These are phyloP conservation scores for Lingula anatina DNA, from an alignment of 2,888 invertebrate species.

Conservation along the genomic window DNA sequence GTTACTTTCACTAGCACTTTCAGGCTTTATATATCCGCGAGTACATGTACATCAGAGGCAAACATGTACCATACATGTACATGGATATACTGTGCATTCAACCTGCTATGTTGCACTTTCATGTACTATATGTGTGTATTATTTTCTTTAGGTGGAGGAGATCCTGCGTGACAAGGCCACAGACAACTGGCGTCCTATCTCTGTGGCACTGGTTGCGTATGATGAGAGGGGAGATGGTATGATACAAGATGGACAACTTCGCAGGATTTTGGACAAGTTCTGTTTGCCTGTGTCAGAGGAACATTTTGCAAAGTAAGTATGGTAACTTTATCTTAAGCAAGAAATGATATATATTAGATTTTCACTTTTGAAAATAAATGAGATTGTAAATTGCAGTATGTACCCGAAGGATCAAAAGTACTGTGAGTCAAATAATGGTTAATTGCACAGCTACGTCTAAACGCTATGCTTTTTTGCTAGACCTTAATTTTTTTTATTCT, in stretches of 20 bases:
- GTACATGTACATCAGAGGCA: no score
- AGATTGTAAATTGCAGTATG: no score
- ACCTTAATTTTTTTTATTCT: neutral
- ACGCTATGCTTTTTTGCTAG: neutral
- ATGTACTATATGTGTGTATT: neutral
- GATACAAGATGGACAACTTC: constrained; percentile 28
- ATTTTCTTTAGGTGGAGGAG: constrained; percentile 34
- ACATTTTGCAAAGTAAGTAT: constrained; percentile 38
- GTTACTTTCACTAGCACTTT: no score
- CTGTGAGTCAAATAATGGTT: neutral
- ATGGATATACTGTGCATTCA: no score
- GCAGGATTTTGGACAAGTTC: constrained; percentile 35
- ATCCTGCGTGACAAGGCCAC: constrained; percentile 41
- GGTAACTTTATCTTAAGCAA: no score
- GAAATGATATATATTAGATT: no score
- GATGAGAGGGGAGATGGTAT: constrained; percentile 29
- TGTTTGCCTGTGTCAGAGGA: constrained; percentile 40
- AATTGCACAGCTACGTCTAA: neutral
- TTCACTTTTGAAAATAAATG: no score
- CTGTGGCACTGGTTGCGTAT: constrained; percentile 26
- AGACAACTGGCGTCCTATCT: constrained; percentile 40
- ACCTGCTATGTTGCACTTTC: no score
- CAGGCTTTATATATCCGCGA: no score
- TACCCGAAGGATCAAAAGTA: no score
- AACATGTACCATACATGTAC: no score